Percentiles rank a stretch among this genome's conserved stretches.
These are phyloP conservation scores for Pomatorhinus ruficollis DNA, from an alignment of 2,113 vertebrate genomes.

Conservation along the genomic window DNA sequence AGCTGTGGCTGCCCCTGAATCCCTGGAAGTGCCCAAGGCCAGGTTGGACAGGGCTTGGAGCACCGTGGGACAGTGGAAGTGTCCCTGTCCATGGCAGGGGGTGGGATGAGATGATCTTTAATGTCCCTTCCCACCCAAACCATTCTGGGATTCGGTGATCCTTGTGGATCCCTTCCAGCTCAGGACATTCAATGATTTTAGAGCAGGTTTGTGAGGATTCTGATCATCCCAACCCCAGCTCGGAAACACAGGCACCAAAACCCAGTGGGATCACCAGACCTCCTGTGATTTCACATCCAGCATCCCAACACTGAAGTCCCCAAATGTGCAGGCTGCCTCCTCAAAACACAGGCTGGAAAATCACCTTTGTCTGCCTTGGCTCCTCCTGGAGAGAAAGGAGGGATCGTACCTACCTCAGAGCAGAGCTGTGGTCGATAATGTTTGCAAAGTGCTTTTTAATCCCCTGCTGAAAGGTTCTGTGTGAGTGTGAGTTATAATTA, in stretches of 20 bases:
- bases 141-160: background rate
- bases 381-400: background rate
- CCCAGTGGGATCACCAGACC: background rate
- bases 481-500: conserved; percentile 57
- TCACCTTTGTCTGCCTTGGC: background rate
- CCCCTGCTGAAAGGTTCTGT: conserved; percentile 50
- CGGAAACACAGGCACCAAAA: background rate
- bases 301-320: rapidly evolving
- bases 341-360: background rate
- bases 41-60: rapidly evolving
- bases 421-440: conserved; percentile 27
- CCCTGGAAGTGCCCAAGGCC: background rate
- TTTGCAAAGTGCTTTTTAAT: conserved; percentile 65
- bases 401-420: conserved; percentile 19
- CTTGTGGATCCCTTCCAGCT: background rate
- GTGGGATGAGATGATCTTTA: rapidly evolving
- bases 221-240: background rate
- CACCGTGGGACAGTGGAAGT: rapidly evolving
- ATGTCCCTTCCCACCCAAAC: background rate
- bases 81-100: background rate
- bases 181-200: background rate
- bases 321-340: background rate
- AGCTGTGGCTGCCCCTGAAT: background rate
- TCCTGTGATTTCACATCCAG: background rate
- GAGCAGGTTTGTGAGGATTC: background rate